A percentile compares a stretch with the other conserved stretches of the same genome.
Conservation (phyloP, 2,888 invertebrate species). For the Drosophila villosipedis region DNA sequence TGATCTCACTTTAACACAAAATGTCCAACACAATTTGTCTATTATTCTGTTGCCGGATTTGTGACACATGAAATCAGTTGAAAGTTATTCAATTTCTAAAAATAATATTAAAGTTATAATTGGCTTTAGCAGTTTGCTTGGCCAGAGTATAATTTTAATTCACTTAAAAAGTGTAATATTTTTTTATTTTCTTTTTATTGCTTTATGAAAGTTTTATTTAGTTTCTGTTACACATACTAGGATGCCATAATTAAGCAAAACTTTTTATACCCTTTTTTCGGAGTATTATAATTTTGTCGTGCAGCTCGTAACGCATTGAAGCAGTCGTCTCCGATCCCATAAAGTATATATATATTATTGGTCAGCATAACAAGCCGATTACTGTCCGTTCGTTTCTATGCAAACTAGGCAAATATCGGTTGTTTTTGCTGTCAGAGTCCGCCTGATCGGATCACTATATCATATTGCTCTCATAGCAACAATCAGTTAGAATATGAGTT, state of each 20-base stretch:
- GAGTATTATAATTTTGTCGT: neutral
- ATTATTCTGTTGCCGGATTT: neutral
- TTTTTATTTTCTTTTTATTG: neutral
- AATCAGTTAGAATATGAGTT: neutral
- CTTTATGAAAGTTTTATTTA: neutral
- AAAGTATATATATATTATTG: neutral
- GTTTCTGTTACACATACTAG: neutral
- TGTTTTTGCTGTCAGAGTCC: neutral
- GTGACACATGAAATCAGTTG: neutral
- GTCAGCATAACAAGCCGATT: neutral
- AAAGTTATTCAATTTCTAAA: neutral
- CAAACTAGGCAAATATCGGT: neutral
- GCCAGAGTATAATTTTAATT: neutral
- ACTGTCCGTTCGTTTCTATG: too few relatives aligned
- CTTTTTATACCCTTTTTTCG: neutral
- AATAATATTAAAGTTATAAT: neutral
- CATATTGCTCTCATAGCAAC: neutral
- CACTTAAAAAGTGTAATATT: neutral
- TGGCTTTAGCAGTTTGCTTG: neutral
- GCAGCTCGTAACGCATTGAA: neutral
- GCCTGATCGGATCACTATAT: neutral
- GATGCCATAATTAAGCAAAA: neutral
- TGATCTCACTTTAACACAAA: neutral
- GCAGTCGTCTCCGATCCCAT: neutral
- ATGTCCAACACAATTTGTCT: neutral